phyloP scores from a whole-genome alignment of 2,888 invertebrate genomes.

The Julus scanicus region DNA sequence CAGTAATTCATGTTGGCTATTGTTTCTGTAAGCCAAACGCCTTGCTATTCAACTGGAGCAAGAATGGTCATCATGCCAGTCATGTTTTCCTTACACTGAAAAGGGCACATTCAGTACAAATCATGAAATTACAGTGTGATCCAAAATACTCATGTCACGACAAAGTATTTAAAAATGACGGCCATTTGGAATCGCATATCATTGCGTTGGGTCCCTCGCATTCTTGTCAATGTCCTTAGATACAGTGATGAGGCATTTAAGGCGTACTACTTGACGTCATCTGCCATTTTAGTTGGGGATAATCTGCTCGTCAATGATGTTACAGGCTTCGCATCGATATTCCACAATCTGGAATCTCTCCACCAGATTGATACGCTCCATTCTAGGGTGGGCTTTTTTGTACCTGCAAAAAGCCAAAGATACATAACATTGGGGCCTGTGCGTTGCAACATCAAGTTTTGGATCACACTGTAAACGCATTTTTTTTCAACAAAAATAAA shows the following conservation, averaged over 20 bases:
- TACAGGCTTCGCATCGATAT: constrained; percentile 22
- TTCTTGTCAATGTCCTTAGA: neutral
- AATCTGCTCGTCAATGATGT: constrained; percentile 17
- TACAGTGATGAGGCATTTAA: neutral
- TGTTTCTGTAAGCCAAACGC: neutral
- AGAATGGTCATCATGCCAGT: neutral
- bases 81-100: neutral
- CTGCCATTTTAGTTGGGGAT: constrained; percentile 18
- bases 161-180: neutral
- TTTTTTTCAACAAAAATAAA: too few relatives aligned
- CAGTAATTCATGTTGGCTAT: neutral
- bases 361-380: neutral
- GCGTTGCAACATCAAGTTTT: neutral
- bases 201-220: neutral
- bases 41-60: neutral
- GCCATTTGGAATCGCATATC: neutral
- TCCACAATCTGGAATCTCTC: constrained; percentile 23
- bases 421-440: constrained; percentile 36
- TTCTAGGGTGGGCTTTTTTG: constrained; percentile 28
- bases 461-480: constrained; percentile 13
- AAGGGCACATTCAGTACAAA: neutral
- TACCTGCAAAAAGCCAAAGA: constrained; percentile 36
- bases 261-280: neutral
- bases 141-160: constrained; percentile 18
- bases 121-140: constrained; percentile 10